Evolutionary conservation across 2,888 invertebrate genomes (phyloP).

Genomic region (Schizotus pectinicornis): DNA sequence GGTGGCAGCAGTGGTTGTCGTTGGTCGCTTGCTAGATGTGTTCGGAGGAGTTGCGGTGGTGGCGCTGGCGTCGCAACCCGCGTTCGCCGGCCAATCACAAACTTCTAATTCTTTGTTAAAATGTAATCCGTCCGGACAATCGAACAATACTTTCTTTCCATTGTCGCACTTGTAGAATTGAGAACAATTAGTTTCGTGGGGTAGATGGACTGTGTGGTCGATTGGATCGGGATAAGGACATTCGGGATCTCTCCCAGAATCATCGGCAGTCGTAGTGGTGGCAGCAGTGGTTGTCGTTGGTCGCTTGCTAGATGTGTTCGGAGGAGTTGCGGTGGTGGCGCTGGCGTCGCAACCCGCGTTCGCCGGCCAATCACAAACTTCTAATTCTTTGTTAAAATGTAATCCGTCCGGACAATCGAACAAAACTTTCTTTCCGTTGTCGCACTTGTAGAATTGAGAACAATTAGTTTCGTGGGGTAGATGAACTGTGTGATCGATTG

Average conservation of each 20-base stretch:
- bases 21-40: too few relatives aligned
- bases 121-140: constrained; percentile 30
- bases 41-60: neutral
- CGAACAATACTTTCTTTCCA: constrained; percentile 12
- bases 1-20: too few relatives aligned
- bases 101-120: constrained; percentile 28
- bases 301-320: too few relatives aligned
- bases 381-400: constrained; percentile 19
- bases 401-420: constrained; percentile 22
- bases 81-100: constrained; percentile 33
- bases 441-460: constrained; percentile 30
- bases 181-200: constrained; percentile 29
- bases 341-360: constrained; percentile 12
- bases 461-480: constrained; percentile 30
- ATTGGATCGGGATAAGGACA: constrained; percentile 13
- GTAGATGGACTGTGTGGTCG: constrained; percentile 12
- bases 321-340: too few relatives aligned
- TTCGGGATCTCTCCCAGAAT: neutral
- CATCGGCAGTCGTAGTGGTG: neutral
- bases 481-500: constrained; percentile 7
- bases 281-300: neutral
- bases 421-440: constrained; percentile 18
- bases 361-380: constrained; percentile 30
- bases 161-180: constrained; percentile 30
- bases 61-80: neutral